Base-by-base conservation (phyloP, 2,888 invertebrate species). In the Leucozona laternaria region DNA sequence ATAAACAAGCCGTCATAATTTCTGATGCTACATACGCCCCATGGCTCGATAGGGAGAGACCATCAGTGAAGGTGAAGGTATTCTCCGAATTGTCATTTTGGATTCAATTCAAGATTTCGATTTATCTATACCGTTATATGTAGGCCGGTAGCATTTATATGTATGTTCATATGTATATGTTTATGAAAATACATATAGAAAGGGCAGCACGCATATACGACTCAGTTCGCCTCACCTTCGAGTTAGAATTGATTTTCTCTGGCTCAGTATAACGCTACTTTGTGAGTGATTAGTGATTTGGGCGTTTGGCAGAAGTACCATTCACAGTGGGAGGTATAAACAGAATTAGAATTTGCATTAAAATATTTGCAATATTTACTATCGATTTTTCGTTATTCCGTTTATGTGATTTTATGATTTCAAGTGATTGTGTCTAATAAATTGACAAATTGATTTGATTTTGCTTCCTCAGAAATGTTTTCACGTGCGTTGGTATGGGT, bases 101-200 rank as follows among this genome's bases (percentile, higher is more conserved):
- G 60, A 83, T 78, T 78, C 78, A 73, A 78, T 72, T 82, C 45
- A 72, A 82, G 77, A 82, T 72, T 70, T 77, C 72, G 17, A 72
- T 72, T 60, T 66, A 50, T 76, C 70, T 80, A n/a, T n/a, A 20
- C 4, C 53, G 75, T 34, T 60, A 17, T 37, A n/a, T n/a, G n/a
- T n/a, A 34, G 48, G 34, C 10, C 37, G 22, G 10, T 11, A n/a
- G 7, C n/a, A 43, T 40, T n/a, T 37, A 55, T 10, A 25, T 50
- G 50, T 58, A 31, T 28, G 1, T 45, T n/a, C 0, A 43, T 40
- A 28, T 22, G 2, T n/a, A 2, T 45, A 8, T 13, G 11, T 20
- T 17, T 22, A 10, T 60, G 2, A 17, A n/a, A 28, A 34, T 37
- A 48, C 13, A 20, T 45, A 45, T 20, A 25, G 22, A 15, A 4